These are phyloP conservation scores for Drosophila borealis DNA, from an alignment of 2,888 invertebrate species.

Conservation along the genomic window DNA sequence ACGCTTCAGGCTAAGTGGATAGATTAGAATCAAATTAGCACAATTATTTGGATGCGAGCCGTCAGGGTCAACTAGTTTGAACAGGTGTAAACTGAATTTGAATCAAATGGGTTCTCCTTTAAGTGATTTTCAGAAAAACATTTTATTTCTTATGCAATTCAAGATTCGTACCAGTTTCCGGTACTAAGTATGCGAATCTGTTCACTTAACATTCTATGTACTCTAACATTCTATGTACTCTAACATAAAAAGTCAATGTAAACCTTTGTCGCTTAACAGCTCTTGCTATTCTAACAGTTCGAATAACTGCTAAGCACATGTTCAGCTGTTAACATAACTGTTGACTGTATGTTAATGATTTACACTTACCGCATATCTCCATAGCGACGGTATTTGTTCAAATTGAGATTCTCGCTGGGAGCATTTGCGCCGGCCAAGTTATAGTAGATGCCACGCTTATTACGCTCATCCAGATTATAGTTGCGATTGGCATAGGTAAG, in stretches of 20 bases:
- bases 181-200: too few species aligned
- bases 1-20: slow-evolving; percentile 77
- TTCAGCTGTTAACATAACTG: neutral
- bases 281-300: too few species aligned
- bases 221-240: too few species aligned
- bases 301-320: too few species aligned
- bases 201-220: too few species aligned
- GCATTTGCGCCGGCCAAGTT: slow-evolving; percentile 48
- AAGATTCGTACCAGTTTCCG: too few species aligned
- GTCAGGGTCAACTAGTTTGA: neutral
- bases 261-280: too few species aligned
- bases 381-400: slow-evolving; percentile 79
- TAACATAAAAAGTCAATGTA: too few species aligned
- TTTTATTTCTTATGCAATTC: too few species aligned
- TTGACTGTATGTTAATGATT: neutral
- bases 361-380: slow-evolving; percentile 82
- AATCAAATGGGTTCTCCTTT: too few species aligned
- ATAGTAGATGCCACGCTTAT: slow-evolving; percentile 81
- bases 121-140: too few species aligned
- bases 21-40: neutral
- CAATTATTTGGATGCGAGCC: neutral
- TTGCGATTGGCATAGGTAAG: slow-evolving; percentile 82
- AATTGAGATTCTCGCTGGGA: slow-evolving; percentile 59
- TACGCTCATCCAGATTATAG: slow-evolving; percentile 81
- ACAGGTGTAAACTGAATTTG: too few species aligned